phyloP scores from a whole-genome alignment of 1,140 invertebrate genomes.

The Aradophagus sp. region DNA sequence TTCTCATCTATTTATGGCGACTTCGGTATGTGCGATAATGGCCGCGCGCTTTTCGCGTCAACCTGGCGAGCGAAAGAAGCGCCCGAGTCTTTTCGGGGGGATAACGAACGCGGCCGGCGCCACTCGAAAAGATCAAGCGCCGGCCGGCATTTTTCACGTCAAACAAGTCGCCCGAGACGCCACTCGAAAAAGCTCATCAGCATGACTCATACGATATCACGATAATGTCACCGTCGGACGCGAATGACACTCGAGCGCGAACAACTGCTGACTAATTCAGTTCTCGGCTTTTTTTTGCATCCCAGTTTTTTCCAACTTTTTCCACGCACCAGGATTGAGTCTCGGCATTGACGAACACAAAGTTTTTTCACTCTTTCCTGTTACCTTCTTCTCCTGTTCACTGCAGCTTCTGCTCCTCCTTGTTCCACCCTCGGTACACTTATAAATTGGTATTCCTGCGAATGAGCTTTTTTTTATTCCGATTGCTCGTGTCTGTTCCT shows the following conservation, averaged over 20 bases:
- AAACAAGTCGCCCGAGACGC: slow-evolving; percentile 59
- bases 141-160: slow-evolving; percentile 48
- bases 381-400: too few relatives aligned
- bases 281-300: too few relatives aligned
- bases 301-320: slow-evolving; percentile 39
- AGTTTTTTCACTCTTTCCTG: slow-evolving; percentile 51
- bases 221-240: slow-evolving; percentile 56
- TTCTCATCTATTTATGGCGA: too few relatives aligned
- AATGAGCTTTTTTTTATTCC: too few relatives aligned
- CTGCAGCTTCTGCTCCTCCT: too few relatives aligned
- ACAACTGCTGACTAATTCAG: slow-evolving; percentile 55
- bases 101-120: too few relatives aligned
- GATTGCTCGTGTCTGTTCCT: slow-evolving; percentile 8
- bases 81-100: too few relatives aligned
- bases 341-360: slow-evolving; percentile 51
- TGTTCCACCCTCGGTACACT: too few relatives aligned
- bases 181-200: slow-evolving; percentile 68
- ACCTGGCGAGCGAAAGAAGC: too few relatives aligned
- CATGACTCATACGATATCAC: slow-evolving; percentile 57
- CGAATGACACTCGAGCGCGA: slow-evolving; percentile 54
- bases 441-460: slow-evolving; percentile 46
- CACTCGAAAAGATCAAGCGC: too few relatives aligned
- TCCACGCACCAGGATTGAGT: slow-evolving; percentile 38
- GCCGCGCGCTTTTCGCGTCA: slow-evolving; percentile 37
- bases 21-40: too few relatives aligned